These are phyloP conservation scores for Lysandra bellargus DNA, from an alignment of 2,888 invertebrate species.

Conservation along the genomic window DNA sequence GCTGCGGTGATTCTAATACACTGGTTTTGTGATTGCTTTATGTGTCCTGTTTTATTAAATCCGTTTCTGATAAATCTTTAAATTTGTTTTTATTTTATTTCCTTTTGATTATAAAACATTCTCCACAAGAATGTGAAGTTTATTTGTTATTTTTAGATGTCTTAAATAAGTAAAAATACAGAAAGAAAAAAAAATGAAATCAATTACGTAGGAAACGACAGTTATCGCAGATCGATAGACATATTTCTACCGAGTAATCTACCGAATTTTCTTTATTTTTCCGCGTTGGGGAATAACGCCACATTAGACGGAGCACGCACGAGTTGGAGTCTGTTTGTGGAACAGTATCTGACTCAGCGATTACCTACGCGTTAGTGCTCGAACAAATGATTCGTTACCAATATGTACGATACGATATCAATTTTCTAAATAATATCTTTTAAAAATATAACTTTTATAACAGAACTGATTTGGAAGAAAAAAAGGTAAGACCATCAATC, in stretches of 20 bases:
- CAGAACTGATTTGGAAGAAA: not conserved
- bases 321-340: slow-evolving; percentile 6
- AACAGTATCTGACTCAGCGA: slow-evolving; percentile 12
- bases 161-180: not conserved
- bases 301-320: slow-evolving; percentile 16
- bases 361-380: not conserved
- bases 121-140: not conserved
- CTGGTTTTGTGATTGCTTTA: slow-evolving; percentile 32
- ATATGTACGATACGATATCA: not conserved
- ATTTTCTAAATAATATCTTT: not conserved
- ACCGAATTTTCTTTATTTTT: not conserved
- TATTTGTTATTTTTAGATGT: too few relatives aligned
- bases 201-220: too few relatives aligned
- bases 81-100: too few relatives aligned
- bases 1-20: slow-evolving; percentile 41
- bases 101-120: too few relatives aligned
- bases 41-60: not conserved
- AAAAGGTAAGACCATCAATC: slow-evolving; percentile 10
- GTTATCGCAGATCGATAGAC: not conserved
- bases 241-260: not conserved
- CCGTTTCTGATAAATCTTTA: not conserved
- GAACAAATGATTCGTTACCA: not conserved
- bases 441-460: not conserved
- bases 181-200: not conserved
- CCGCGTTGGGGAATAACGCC: slow-evolving; percentile 14